phyloP scores from a whole-genome alignment of 2,113 vertebrate genomes.

The Rissa tridactyla region DNA sequence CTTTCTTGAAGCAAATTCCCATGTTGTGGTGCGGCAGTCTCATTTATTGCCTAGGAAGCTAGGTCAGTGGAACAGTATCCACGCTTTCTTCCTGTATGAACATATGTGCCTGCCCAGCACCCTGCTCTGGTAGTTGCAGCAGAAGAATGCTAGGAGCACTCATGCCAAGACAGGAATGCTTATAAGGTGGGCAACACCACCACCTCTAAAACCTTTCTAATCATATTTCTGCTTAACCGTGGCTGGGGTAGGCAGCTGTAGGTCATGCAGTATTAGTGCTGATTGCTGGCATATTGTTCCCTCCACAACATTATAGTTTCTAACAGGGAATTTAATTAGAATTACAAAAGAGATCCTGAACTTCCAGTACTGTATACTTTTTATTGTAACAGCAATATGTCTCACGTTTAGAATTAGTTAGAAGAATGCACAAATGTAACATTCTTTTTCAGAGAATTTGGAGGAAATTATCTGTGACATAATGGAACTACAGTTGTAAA shows the following conservation, averaged over 20 bases:
- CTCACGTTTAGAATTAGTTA: neutral
- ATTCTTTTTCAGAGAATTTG: neutral
- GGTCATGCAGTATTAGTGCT: neutral
- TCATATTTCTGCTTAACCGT: neutral
- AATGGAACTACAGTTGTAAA: neutral
- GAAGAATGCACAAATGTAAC: neutral
- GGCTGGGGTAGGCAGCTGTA: neutral
- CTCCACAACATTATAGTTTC: neutral
- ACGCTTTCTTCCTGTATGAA: neutral
- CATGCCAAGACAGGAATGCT: neutral
- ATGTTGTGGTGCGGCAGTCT: neutral
- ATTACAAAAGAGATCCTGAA: neutral
- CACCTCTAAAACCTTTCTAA: neutral
- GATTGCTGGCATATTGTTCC: neutral
- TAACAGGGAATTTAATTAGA: neutral
- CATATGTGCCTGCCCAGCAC: neutral
- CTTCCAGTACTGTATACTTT: neutral
- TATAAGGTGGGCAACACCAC: neutral
- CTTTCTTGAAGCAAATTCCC: neutral
- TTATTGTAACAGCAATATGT: neutral
- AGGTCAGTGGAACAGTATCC: neutral
- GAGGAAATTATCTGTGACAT: neutral
- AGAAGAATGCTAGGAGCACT: neutral
- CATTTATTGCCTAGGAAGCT: neutral
- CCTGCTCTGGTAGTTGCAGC: neutral